phyloP scores from a whole-genome alignment of 2,113 vertebrate species.

The Acanthochromis polyacanthus region DNA sequence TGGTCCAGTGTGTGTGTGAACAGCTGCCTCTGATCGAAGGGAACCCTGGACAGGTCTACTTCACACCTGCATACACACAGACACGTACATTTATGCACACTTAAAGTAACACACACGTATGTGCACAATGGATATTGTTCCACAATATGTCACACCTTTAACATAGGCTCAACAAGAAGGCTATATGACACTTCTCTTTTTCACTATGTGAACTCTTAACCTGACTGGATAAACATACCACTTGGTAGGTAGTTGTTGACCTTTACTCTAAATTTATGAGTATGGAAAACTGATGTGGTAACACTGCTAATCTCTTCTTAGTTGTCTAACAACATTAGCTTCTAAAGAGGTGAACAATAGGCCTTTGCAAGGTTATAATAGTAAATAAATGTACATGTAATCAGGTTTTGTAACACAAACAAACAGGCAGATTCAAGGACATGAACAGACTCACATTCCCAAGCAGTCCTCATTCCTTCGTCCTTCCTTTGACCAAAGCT shows the following conservation, averaged over 20 bases:
- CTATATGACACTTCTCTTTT: background rate
- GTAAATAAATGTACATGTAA: too few relatives aligned
- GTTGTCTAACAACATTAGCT: too few relatives aligned
- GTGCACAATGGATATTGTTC: background rate
- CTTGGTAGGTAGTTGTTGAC: too few relatives aligned
- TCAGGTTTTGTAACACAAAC: too few relatives aligned
- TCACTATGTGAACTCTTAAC: background rate
- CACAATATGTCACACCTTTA: background rate
- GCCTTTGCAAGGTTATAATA: too few relatives aligned
- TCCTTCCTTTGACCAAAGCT: constrained; percentile 92
- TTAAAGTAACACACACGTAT: background rate
- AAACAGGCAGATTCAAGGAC: background rate
- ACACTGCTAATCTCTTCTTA: too few relatives aligned
- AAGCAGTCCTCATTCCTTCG: constrained; percentile 89
- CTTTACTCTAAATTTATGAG: too few relatives aligned
- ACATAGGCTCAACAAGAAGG: background rate
- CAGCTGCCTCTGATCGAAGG: constrained; percentile 81
- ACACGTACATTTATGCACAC: background rate
- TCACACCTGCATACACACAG: constrained; percentile 84
- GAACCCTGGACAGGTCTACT: constrained; percentile 84
- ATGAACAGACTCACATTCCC: constrained; percentile 88
- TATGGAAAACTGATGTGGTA: too few relatives aligned
- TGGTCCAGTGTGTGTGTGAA: constrained; percentile 77
- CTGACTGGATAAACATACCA: too few relatives aligned
- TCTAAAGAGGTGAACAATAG: too few relatives aligned